Evolutionary conservation across 1,140 invertebrate genomes (phyloP), one percentile per base, ranked within the genome.

Genomic region (Tetranychus cinnabarinus): DNA sequence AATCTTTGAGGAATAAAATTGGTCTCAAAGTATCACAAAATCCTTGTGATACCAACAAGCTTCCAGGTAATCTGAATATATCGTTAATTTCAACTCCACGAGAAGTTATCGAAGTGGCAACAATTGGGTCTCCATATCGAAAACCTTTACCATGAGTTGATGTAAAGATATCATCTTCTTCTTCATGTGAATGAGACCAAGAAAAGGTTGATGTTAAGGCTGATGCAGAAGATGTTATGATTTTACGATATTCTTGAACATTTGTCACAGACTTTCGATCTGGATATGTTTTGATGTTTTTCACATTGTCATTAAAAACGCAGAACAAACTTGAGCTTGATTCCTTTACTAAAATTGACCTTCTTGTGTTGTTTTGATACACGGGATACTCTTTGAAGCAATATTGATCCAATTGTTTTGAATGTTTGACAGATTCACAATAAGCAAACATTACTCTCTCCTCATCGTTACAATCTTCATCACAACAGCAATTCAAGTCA

Each of bases 401-500:
- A 62, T 70, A 73, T 57, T 68, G 65, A 56, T 69, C 64, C 68
- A 72, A 72, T 39, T 69, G 65, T 46, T 61, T 56, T 48, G 56
- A 37, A 57, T 34, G 47, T 42, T 50, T 39, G 6, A 52, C 65
- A 50, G 39, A 54, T 61, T 58, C 55, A 63, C 81, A 85, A 59
- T 71, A 64, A 46, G 72, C 69, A 68, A 84, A 84, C 8, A 79
- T 69, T 57, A 66, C 59, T 67, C 73, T 75, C 61, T 83, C 78
- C 54, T 69, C 66, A 3, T 69, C 64, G 13, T 72, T 68, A 68
- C 83, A 86, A 62, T 84, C 82, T 34, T 61, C 65, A 71, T 86
- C 83, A 72, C 83, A 85, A 66, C 83, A 85, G 70, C 83, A 86
- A 66, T 82, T 81, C 42, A 83, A 74, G 71, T 86, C 82, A 74